Percentiles rank a stretch among this genome's conserved stretches.
Evolutionary conservation across 2,888 invertebrate species (phyloP).

Genomic region (Eupithecia vulgata): DNA sequence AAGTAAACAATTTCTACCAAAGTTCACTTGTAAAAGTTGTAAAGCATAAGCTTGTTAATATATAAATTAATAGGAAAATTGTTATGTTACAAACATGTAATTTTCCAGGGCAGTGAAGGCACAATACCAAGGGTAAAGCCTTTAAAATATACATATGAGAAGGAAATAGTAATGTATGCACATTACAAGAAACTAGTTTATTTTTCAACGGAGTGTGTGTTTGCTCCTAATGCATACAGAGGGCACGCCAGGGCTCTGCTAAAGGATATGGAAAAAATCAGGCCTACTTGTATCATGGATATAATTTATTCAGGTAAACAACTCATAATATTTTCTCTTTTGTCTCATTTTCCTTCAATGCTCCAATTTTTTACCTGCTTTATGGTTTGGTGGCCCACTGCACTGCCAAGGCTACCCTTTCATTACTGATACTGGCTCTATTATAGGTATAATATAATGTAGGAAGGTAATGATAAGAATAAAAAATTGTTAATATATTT

Average conservation of each 20-base stretch:
- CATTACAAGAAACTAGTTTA: constrained; percentile 98
- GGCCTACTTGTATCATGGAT: constrained; percentile 96
- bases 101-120: constrained; percentile 88
- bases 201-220: constrained; percentile 99
- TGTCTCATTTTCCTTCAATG: neutral
- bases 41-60: too few species aligned
- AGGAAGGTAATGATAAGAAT: neutral
- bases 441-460: neutral
- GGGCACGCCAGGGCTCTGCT: constrained; percentile 95
- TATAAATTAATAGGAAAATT: too few species aligned
- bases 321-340: neutral
- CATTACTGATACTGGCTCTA: neutral
- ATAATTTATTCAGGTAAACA: constrained; percentile 92
- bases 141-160: constrained; percentile 98
- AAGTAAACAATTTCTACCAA: constrained; percentile 72
- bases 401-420: neutral
- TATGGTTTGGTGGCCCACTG: neutral
- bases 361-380: neutral
- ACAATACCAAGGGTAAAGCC: constrained; percentile 97
- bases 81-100: neutral
- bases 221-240: constrained; percentile 98
- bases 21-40: neutral
- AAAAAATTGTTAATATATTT: neutral
- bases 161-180: constrained; percentile 99
- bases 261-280: constrained; percentile 97